phyloP scores from a whole-genome alignment of 2,113 vertebrate species.

The Cyprinodon tularosa region DNA sequence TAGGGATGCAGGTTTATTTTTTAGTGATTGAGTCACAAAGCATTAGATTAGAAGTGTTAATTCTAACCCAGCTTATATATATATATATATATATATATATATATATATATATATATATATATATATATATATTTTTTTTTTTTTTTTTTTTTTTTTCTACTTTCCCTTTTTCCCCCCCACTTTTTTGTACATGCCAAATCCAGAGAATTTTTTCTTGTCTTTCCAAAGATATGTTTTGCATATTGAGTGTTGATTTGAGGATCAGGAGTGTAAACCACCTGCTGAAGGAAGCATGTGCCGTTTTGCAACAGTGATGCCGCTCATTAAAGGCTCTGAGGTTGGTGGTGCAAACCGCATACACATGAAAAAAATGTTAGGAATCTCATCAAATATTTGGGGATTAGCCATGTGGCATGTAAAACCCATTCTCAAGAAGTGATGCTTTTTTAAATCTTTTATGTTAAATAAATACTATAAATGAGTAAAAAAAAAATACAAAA shows the following conservation, averaged over 20 bases:
- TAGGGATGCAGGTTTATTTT: no score
- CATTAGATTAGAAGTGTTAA: no score
- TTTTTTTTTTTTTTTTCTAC: no score
- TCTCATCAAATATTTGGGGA: constrained; percentile 62
- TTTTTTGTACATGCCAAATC: no score
- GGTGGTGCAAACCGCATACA: constrained; percentile 34
- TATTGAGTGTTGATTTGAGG: constrained; percentile 30
- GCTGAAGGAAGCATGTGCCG: constrained; percentile 30
- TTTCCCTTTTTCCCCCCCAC: no score
- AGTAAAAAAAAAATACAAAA: no score
- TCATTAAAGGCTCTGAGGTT: constrained; percentile 61
- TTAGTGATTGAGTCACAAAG: no score
- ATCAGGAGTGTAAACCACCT: constrained; percentile 41
- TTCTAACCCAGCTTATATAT: no score
- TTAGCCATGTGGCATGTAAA: constrained; percentile 57
- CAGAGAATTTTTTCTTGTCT: background rate
- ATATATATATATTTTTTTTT: no score
- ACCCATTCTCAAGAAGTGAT: background rate
- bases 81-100: no score
- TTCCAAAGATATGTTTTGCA: background rate
- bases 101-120: no score
- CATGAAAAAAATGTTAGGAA: constrained; percentile 70
- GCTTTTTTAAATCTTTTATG: background rate
- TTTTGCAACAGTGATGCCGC: constrained; percentile 47
- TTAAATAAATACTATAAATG: background rate